phyloP scores from a whole-genome alignment of 2,888 invertebrate species.

The Hypomecis punctinalis region DNA sequence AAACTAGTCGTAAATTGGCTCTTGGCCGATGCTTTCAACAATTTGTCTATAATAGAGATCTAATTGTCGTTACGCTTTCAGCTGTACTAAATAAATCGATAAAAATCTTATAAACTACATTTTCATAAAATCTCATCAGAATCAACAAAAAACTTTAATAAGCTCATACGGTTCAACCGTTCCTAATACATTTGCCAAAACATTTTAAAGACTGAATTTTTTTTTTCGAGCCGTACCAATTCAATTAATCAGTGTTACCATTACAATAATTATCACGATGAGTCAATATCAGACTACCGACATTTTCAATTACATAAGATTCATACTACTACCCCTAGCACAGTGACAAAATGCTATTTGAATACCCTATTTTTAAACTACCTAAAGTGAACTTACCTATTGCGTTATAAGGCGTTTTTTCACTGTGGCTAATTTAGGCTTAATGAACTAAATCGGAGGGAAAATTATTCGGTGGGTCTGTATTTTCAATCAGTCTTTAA shows the following conservation, averaged over 20 bases:
- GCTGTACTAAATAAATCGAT: constrained; percentile 69
- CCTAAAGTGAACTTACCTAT: too few relatives aligned
- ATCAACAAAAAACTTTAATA: constrained; percentile 54
- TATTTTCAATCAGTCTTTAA: constrained; percentile 30
- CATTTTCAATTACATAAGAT: too few relatives aligned
- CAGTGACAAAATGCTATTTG: too few relatives aligned
- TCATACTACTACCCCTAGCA: too few relatives aligned
- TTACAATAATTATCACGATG: too few relatives aligned
- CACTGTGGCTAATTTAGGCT: too few relatives aligned
- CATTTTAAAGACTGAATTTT: constrained; percentile 18
- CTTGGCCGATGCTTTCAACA: constrained; percentile 79
- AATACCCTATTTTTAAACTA: too few relatives aligned
- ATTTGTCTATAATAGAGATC: constrained; percentile 70
- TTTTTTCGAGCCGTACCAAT: too few relatives aligned
- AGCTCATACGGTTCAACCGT: constrained; percentile 45
- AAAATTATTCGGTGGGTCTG: neutral
- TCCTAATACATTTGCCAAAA: constrained; percentile 29
- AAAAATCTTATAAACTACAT: constrained; percentile 58
- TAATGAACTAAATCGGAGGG: neutral
- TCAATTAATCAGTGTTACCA: neutral
- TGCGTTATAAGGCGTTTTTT: too few relatives aligned
- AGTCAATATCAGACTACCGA: too few relatives aligned
- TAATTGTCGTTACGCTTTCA: constrained; percentile 77
- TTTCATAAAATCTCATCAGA: constrained; percentile 64
- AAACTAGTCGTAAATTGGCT: constrained; percentile 57